A percentile compares a stretch with the other conserved stretches of the same genome.
Evolutionary conservation across 2,113 vertebrate species (phyloP).

Genomic region (Cepphus grylle): DNA sequence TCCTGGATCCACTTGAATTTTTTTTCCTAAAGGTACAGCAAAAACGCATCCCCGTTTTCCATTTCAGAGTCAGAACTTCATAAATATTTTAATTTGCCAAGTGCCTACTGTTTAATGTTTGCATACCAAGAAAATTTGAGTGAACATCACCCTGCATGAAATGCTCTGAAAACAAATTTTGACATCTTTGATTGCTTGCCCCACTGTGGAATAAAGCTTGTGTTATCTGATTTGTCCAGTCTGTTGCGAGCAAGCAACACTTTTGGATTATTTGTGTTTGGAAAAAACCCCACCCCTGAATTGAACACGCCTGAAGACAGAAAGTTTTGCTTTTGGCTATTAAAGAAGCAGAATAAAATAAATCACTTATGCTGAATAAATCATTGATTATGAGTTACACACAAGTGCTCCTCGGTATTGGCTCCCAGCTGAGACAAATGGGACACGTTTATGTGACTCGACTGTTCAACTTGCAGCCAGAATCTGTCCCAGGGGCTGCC

Average conservation of each 20-base stretch:
- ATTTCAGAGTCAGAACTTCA: neutral
- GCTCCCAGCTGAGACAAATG: neutral
- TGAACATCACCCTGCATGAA: accelerated
- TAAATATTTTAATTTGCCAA: conserved; percentile 19
- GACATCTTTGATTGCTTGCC: neutral
- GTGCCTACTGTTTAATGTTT: neutral
- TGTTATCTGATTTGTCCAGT: neutral
- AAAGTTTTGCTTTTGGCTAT: neutral
- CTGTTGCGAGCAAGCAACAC: neutral
- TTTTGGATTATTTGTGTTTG: neutral
- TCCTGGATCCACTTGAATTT: neutral
- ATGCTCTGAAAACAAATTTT: neutral
- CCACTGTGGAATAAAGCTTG: neutral
- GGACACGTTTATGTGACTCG: neutral
- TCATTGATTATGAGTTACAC: neutral
- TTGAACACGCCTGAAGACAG: neutral
- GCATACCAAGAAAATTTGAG: neutral
- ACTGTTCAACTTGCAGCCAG: neutral
- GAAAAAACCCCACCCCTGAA: neutral
- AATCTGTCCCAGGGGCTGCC: neutral
- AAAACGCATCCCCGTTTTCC: neutral
- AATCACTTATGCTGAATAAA: conserved; percentile 19
- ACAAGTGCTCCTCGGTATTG: neutral
- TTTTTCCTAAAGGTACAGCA: neutral
- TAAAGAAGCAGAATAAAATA: conserved; percentile 2